phyloP scores from a whole-genome alignment of 1,140 invertebrate genomes.

The Leptopilina boulardi region DNA sequence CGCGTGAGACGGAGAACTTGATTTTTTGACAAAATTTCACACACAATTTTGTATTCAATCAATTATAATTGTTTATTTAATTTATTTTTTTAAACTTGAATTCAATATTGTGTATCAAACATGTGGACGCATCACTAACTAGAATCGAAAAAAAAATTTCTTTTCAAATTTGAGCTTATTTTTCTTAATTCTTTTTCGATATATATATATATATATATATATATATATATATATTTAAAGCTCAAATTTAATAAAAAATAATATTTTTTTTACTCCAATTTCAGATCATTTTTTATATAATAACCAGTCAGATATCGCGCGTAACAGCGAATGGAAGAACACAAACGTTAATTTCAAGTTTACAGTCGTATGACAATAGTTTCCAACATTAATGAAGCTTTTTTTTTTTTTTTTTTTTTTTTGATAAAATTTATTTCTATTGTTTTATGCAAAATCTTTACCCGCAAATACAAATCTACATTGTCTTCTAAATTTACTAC shows the following conservation, averaged over 20 bases:
- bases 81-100: neutral
- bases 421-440: constrained; percentile 6
- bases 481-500: neutral
- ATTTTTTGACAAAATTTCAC: neutral
- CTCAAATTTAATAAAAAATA: neutral
- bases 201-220: neutral
- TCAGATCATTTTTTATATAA: neutral
- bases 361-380: constrained; percentile 10
- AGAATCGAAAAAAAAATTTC: neutral
- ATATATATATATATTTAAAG: too few species aligned
- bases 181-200: neutral
- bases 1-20: neutral
- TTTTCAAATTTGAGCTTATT: neutral
- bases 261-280: neutral
- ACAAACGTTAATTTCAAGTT: constrained; percentile 18
- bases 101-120: constrained; percentile 1
- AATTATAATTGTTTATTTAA: neutral
- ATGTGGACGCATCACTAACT: neutral
- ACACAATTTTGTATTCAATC: neutral
- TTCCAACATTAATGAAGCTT: constrained; percentile 17
- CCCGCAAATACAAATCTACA: constrained; percentile 29
- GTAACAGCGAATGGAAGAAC: constrained; percentile 19
- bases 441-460: constrained; percentile 23
- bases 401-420: too few species aligned
- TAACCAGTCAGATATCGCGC: neutral